Percentiles rank a stretch among this genome's conserved stretches.
Evolutionary conservation across 2,797 vertebrate genomes (phyloP).

Genomic region (Mormyrops boulengeri): DNA sequence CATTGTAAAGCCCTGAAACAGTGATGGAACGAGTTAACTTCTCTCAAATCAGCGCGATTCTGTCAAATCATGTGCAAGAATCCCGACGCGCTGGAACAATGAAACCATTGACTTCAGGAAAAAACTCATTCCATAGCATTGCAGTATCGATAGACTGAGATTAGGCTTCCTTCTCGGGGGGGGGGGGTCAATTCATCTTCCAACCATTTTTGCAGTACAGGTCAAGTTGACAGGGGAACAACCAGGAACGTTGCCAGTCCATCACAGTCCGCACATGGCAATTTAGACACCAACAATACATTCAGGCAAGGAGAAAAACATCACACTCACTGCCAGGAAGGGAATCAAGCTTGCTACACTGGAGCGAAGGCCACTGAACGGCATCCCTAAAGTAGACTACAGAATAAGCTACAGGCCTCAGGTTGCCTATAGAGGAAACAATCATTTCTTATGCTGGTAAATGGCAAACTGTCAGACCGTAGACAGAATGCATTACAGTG

Average conservation of each 20-base stretch:
- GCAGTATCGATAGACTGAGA: neutral
- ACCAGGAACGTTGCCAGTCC: neutral
- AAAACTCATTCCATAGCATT: neutral
- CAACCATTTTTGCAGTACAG: neutral
- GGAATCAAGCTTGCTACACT: neutral
- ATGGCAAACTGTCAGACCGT: neutral
- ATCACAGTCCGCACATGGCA: neutral
- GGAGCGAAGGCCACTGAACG: neutral
- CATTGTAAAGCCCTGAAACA: neutral
- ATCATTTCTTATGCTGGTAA: neutral
- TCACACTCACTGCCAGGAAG: neutral
- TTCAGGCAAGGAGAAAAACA: neutral
- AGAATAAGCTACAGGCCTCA: neutral
- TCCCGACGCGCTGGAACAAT: neutral
- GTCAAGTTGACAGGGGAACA: neutral
- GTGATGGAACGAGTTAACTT: neutral
- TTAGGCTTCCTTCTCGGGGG: neutral
- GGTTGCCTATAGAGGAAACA: neutral
- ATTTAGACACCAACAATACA: neutral
- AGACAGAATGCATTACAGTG: neutral
- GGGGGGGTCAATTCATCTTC: neutral
- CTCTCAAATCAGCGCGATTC: neutral
- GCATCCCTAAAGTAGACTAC: neutral
- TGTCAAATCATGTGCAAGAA: neutral
- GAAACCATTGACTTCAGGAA: neutral